Conservation (phyloP, 1,140 invertebrate genomes). For the Ceratosolen solmsi region DNA sequence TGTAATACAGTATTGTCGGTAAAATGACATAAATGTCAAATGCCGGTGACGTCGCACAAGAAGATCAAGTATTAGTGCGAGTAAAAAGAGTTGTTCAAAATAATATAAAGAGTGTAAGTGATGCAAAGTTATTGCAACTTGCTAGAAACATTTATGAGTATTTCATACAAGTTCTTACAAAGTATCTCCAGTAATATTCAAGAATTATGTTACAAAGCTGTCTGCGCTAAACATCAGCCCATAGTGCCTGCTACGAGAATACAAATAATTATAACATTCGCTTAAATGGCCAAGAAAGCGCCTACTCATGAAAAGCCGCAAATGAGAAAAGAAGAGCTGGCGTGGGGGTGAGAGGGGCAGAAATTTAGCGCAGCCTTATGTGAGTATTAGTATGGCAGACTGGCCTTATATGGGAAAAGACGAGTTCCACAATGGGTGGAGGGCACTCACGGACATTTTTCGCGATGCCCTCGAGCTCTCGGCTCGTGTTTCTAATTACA, state of each 20-base stretch:
- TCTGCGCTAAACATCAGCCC: no score
- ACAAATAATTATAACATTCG: neutral
- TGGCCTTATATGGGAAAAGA: neutral
- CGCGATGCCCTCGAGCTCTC: neutral
- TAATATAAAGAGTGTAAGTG: no score
- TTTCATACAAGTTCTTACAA: no score
- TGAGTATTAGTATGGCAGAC: neutral
- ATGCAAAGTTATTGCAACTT: no score
- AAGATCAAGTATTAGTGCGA: no score
- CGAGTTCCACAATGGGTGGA: neutral
- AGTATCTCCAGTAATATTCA: no score
- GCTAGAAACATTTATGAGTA: no score
- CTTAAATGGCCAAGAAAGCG: neutral
- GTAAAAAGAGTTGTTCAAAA: no score
- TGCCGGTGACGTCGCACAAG: no score
- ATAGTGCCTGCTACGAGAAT: neutral
- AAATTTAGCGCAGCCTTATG: neutral
- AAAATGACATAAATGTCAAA: no score
- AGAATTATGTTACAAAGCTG: no score
- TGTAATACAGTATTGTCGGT: no score
- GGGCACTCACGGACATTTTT: conserved; percentile 19
- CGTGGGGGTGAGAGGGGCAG: neutral
- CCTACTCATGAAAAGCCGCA: neutral
- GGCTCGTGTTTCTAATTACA: conserved; percentile 41
- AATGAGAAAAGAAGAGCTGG: neutral